Percentiles rank a stretch among this genome's conserved stretches.
Evolutionary conservation across 2,888 invertebrate species (phyloP).

Genomic region (Lepidochrysops patricia): DNA sequence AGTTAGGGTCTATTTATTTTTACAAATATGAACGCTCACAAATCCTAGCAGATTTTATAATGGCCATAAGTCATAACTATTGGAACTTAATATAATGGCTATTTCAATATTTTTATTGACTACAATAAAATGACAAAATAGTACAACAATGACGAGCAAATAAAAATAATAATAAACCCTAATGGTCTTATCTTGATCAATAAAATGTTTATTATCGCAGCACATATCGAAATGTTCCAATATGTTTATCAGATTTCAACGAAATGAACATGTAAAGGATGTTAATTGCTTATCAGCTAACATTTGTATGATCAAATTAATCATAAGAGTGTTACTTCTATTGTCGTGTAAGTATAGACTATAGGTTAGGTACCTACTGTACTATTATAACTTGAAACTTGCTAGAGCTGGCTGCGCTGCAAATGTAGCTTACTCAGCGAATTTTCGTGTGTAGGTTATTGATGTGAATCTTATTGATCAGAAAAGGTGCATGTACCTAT

Average conservation of each 20-base stretch:
- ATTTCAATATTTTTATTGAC: too few species aligned
- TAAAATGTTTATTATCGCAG: not conserved
- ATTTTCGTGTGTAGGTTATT: too few species aligned
- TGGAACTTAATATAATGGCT: too few species aligned
- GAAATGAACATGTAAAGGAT: slow-evolving; percentile 5
- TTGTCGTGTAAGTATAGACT: not conserved
- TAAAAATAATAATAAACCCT: not conserved
- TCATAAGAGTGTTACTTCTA: not conserved
- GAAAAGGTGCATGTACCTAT: too few species aligned
- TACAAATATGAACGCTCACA: not conserved
- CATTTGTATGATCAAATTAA: not conserved
- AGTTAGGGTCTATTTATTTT: too few species aligned
- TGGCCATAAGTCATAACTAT: too few species aligned
- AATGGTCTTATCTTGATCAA: not conserved
- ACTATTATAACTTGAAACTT: too few species aligned
- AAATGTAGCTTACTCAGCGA: too few species aligned
- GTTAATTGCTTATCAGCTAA: slow-evolving; percentile 1
- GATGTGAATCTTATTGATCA: too few species aligned
- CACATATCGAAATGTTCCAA: slow-evolving; percentile 4
- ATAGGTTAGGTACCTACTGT: too few species aligned
- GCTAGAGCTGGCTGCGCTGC: too few species aligned
- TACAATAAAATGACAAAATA: not conserved
- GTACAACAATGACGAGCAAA: not conserved
- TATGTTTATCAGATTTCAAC: slow-evolving; percentile 1
- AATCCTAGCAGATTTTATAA: too few species aligned